phyloP scores from a whole-genome alignment of 2,113 vertebrate genomes.

The Cebus imitator region DNA sequence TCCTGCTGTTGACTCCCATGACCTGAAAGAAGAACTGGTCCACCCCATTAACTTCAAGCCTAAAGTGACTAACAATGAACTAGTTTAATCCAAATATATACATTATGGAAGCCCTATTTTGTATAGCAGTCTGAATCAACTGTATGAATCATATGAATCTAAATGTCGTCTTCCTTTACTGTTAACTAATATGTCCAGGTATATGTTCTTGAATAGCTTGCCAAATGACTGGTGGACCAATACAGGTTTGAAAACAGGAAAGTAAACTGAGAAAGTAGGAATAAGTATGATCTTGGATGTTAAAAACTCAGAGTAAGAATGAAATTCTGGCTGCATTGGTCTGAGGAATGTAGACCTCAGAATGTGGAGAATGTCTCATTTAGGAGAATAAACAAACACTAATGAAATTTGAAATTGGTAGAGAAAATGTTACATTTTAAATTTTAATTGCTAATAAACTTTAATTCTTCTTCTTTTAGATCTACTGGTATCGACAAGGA shows the following conservation, averaged over 20 bases:
- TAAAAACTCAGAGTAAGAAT: not conserved
- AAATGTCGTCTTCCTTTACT: not conserved
- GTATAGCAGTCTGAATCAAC: not conserved
- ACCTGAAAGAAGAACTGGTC: not conserved
- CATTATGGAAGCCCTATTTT: not conserved
- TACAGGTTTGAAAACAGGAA: not conserved
- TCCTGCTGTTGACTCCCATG: not conserved
- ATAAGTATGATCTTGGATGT: not conserved
- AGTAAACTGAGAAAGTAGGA: not conserved
- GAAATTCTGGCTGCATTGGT: conserved; percentile 11
- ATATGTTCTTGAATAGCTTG: not conserved
- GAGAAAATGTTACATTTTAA: conserved; percentile 27
- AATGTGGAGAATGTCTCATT: not conserved
- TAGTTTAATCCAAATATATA: not conserved
- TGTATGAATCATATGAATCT: not conserved
- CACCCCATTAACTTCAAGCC: not conserved
- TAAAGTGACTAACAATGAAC: not conserved
- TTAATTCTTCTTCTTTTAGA: conserved; percentile 83
- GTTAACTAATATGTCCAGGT: not conserved
- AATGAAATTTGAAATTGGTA: not conserved
- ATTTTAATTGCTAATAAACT: conserved; percentile 46
- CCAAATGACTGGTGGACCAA: not conserved
- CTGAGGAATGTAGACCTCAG: not conserved
- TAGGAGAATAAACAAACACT: not conserved
- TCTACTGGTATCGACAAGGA: conserved; percentile 98